Base-by-base conservation (phyloP, 2,888 invertebrate genomes). In the Calephelis perditalis region DNA sequence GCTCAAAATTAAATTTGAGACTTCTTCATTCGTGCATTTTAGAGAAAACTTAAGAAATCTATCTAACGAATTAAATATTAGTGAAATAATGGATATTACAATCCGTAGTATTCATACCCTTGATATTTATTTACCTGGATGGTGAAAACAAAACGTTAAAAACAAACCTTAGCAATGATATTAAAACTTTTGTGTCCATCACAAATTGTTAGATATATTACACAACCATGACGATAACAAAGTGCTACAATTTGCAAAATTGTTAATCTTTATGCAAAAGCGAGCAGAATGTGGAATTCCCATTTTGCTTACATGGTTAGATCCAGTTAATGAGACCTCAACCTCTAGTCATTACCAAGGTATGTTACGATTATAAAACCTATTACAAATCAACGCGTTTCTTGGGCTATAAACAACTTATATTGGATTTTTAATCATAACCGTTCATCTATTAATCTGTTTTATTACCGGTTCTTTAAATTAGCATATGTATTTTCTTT, bases 401-500 rank as follows among this genome's bases (percentile, higher is more conserved):
- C 49, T 26, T 26, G 26, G 26, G 26, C 26, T 26, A 26, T 26
- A 26, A 46, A 46, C 46, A 46, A 46, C 46, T 7, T 46, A 46
- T 46, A 46, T 46, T 6, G 46, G n/a, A n/a, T 46, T 46, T 12
- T 12, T 46, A 46, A 46, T 46, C 46, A 46, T 46, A 46, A n/a
- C 12, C 46, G n/a, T 46, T 46, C 46, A 12, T 46, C 46, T 46
- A n/a, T 46, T 46, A 46, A 46, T 12, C 46, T 46, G 46, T 46
- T 46, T 46, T 46, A 46, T 46, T 5, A 12, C 46, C 12, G 7
- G 12, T 46, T 46, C n/a, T 46, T 11, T 46, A 46, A 46, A 46
- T 46, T 46, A 46, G n/a, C 12, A n/a, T 46, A 46, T 12, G 46
- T 7, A 7, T 46, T 46, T 46, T 46, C n/a, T 46, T 46, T 46